Base-by-base conservation (phyloP, 1,140 invertebrate genomes). In the Drosophila murphyi region DNA sequence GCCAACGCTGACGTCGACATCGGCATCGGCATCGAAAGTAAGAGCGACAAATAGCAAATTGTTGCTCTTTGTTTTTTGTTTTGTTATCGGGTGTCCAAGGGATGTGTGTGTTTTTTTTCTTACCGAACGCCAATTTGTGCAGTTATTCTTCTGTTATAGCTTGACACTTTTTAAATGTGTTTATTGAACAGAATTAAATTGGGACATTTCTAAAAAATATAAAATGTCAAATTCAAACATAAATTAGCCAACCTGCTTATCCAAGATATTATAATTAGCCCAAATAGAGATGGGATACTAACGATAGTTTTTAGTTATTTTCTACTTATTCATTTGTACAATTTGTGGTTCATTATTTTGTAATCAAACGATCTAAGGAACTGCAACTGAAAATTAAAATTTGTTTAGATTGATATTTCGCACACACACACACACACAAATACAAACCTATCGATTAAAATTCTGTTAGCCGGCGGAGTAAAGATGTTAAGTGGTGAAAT, bases 1-100 rank as follows among this genome's bases (percentile, higher is more conserved):
- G 31, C 6, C 35, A 43, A 31, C 48, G 12, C 4, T 12, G 45
- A 29, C 61, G 43, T 43, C 60, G 10, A 2, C 7, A 55, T 50
- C 62, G 51, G 47, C 32, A 64, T 64, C 52, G 47, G 47, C 32
- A 64, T 64, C 52, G 47, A 63, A 73, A 76, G 45, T 57, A 57
- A 67, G 69, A 76, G 60, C 35, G 45, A 39, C 34, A 31, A 34
- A 39, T 56, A 35, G 2, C 57, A 7, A 54, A 12, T 56, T 56
- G 57, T 43, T 50, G 45, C 39, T 3, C 37, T 57, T 34, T 54
- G 63, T 68, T 60, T 32, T 57, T 34, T 54, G 63, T 68, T 60
- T 32, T 47, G 47, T 28, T 68, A 67, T 52, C 7, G 48, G 12
- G 70, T 20, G 20, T 51, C 37, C 70, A 72, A 72, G 59, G 62